Evolutionary conservation across 2,888 invertebrate species (phyloP).

Genomic region (Uropetala carovei): DNA sequence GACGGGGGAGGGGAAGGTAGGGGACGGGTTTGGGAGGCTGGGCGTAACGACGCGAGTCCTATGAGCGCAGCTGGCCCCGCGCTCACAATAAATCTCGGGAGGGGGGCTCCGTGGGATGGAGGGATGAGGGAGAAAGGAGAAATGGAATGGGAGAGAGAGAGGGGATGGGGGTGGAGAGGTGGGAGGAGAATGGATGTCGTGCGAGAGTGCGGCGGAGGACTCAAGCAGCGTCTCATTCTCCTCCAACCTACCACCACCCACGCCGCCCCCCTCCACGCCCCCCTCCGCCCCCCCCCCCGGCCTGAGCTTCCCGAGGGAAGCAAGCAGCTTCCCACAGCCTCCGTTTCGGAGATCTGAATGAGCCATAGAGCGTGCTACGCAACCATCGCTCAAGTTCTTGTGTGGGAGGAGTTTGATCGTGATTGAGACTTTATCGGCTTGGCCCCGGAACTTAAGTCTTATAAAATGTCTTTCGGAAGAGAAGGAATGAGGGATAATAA

Average conservation of each 20-base stretch:
- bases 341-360: conserved; percentile 29
- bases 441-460: not conserved
- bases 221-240: not conserved
- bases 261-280: too few relatives aligned
- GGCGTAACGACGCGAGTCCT: conserved; percentile 54
- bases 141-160: not conserved
- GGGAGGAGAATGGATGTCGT: conserved; percentile 31
- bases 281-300: too few relatives aligned
- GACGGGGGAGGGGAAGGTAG: not conserved
- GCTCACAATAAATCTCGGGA: conserved; percentile 59
- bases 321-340: not conserved
- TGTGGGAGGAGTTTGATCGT: not conserved
- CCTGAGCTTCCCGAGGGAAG: conserved; percentile 11
- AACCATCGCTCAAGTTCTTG: conserved; percentile 24
- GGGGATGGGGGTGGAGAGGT: not conserved
- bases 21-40: conserved; percentile 38
- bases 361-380: conserved; percentile 17
- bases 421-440: conserved; percentile 18
- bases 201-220: conserved; percentile 25
- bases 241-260: too few relatives aligned
- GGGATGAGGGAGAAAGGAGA: not conserved
- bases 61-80: conserved; percentile 63
- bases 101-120: conserved; percentile 39
- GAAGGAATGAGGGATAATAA: not conserved
- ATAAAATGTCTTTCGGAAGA: not conserved